Conservation (phyloP, 30 jellyfish, hydroid and myxozoan genomes). For the Rhopilema esculentum region DNA sequence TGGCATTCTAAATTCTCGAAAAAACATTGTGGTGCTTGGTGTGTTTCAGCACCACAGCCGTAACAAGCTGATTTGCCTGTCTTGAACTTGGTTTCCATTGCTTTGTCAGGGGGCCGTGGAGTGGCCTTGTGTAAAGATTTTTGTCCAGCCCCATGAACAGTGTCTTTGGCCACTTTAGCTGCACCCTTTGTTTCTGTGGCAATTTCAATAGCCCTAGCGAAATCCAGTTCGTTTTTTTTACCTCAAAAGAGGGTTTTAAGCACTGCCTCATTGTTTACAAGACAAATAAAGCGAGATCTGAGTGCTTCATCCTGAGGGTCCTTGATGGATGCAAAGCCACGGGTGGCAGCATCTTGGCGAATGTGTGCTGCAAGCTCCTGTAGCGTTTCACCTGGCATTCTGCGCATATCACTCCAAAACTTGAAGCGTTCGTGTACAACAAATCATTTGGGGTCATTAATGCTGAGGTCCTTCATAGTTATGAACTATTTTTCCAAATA, state of each 20-base stretch:
- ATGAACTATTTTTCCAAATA: slow-evolving; percentile 38
- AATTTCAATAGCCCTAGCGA: slow-evolving; percentile 34
- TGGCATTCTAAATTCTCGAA: neutral
- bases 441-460: slow-evolving; percentile 56
- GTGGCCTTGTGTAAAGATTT: neutral
- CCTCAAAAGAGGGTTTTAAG: slow-evolving; percentile 35
- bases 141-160: slow-evolving; percentile 12
- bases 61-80: slow-evolving; percentile 1
- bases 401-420: slow-evolving; percentile 44
- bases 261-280: slow-evolving; percentile 46
- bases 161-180: slow-evolving; percentile 44
- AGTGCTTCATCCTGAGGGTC: slow-evolving; percentile 72
- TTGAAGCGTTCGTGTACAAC: slow-evolving; percentile 54
- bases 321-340: slow-evolving; percentile 44
- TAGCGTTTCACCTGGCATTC: slow-evolving; percentile 60
- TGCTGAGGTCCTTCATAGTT: slow-evolving; percentile 21
- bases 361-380: slow-evolving; percentile 45
- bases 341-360: slow-evolving; percentile 68
- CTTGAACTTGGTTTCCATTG: neutral
- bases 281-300: slow-evolving; percentile 45
- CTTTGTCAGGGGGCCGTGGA: neutral
- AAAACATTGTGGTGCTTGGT: neutral
- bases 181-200: slow-evolving; percentile 48
- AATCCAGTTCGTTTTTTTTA: slow-evolving; percentile 21
- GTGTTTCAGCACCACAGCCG: neutral